Conservation (phyloP, 2,888 invertebrate species). For the Panzeria rudis region DNA sequence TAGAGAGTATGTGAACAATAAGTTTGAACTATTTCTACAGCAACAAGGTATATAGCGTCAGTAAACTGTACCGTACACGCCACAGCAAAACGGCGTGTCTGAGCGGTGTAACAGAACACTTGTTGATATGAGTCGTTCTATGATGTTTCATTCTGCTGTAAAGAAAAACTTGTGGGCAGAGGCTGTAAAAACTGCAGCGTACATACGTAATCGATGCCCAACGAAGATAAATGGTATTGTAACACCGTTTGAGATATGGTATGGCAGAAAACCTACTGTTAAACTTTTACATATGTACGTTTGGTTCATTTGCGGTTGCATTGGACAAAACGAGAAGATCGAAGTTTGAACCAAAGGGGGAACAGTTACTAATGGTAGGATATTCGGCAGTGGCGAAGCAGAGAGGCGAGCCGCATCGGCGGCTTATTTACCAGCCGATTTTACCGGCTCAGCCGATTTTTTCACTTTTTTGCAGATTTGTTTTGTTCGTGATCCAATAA, state of each 20-base stretch:
- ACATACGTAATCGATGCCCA: constrained; percentile 67
- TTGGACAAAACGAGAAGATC: constrained; percentile 35
- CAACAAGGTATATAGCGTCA: constrained; percentile 69
- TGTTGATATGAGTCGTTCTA: constrained; percentile 67
- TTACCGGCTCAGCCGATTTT: too few species aligned
- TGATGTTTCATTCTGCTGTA: constrained; percentile 53
- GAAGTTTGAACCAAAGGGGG: constrained; percentile 58
- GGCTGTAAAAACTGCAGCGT: constrained; percentile 66
- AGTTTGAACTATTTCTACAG: constrained; percentile 32
- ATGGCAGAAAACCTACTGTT: constrained; percentile 55
- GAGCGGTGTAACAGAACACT: constrained; percentile 58
- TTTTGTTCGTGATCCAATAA: too few species aligned
- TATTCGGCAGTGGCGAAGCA: constrained; percentile 59
- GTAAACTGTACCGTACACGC: constrained; percentile 60
- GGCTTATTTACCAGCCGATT: too few species aligned
- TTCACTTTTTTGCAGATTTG: too few species aligned
- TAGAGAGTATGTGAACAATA: constrained; percentile 19
- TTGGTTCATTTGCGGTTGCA: constrained; percentile 66
- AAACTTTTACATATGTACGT: constrained; percentile 66
- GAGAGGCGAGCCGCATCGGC: too few species aligned
- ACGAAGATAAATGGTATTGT: constrained; percentile 54
- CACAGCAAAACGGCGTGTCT: constrained; percentile 67
- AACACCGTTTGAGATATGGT: constrained; percentile 68
- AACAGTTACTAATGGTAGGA: constrained; percentile 63
- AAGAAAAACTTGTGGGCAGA: constrained; percentile 65